Conservation (phyloP, 2,888 invertebrate genomes). For the Thecocarcelia acutangulata region DNA sequence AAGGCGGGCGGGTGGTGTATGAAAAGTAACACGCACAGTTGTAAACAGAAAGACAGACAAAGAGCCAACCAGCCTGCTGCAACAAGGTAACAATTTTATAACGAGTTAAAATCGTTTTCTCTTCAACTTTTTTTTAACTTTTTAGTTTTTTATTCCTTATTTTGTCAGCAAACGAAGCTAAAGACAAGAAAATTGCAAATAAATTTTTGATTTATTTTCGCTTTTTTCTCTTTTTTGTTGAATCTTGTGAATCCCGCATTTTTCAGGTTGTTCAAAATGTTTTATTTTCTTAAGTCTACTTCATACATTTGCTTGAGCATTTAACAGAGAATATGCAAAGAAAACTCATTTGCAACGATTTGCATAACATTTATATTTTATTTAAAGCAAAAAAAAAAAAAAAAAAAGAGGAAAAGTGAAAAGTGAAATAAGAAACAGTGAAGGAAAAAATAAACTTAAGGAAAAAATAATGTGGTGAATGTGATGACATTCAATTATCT, state of each 20-base stretch:
- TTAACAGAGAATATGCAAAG: not conserved
- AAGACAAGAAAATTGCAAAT: slow-evolving; percentile 29
- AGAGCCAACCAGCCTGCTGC: not conserved
- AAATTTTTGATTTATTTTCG: slow-evolving; percentile 46
- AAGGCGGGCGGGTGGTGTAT: not conserved
- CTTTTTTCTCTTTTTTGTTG: not conserved
- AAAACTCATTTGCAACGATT: slow-evolving; percentile 61
- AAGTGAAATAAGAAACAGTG: not conserved
- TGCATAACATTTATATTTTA: slow-evolving; percentile 50
- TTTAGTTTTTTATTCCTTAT: not conserved
- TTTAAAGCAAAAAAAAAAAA: not conserved
- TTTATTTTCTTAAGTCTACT: slow-evolving; percentile 27
- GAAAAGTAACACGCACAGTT: not conserved
- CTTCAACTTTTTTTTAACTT: not conserved
- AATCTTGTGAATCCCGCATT: slow-evolving; percentile 7
- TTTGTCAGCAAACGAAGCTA: not conserved
- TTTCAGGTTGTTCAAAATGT: slow-evolving; percentile 8
- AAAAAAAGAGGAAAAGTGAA: no score
- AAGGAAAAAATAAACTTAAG: not conserved
- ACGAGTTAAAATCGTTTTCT: slow-evolving; percentile 5
- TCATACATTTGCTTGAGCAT: slow-evolving; percentile 29
- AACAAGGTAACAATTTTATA: slow-evolving; percentile 23
- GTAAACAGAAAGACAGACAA: no score
- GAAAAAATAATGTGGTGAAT: no score
- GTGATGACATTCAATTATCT: no score